phyloP scores from a whole-genome alignment of 2,797 vertebrate genomes.

The Manis javanica region DNA sequence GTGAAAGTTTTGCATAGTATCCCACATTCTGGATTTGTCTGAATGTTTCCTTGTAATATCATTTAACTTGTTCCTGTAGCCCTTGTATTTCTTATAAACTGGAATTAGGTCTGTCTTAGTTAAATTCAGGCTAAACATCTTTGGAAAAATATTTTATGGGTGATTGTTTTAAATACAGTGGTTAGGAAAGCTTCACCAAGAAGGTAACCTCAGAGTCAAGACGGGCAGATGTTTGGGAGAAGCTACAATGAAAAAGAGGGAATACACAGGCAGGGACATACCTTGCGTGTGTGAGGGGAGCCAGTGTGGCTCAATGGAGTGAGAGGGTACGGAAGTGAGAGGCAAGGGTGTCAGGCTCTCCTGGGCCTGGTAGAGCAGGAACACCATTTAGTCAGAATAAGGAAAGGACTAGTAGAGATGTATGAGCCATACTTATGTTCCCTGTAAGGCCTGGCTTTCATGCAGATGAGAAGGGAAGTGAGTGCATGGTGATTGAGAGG shows the following conservation, averaged over 20 bases:
- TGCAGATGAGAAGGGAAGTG: not conserved
- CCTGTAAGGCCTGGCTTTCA: not conserved
- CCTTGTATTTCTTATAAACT: not conserved
- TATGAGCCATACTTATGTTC: not conserved
- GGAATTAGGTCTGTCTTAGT: conserved; percentile 1
- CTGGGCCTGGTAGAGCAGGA: not conserved
- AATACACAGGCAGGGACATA: not conserved
- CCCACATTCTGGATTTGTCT: not conserved
- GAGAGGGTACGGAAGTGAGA: not conserved
- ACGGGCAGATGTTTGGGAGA: not conserved
- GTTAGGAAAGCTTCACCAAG: not conserved
- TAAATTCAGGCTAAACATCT: conserved; percentile 14
- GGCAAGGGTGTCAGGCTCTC: too few species aligned
- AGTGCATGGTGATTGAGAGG: not conserved
- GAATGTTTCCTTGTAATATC: conserved; percentile 3
- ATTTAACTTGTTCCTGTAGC: not conserved
- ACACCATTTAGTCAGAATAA: not conserved
- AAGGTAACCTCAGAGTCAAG: not conserved
- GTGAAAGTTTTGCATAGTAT: not conserved
- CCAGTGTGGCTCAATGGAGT: not conserved
- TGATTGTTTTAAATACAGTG: not conserved
- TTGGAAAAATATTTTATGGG: not conserved
- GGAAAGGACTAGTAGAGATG: not conserved
- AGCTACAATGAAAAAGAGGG: not conserved
- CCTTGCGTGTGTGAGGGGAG: not conserved